These are phyloP conservation scores for Cryptotis parvus DNA, from an alignment of 2,113 vertebrate genomes.

Conservation along the genomic window DNA sequence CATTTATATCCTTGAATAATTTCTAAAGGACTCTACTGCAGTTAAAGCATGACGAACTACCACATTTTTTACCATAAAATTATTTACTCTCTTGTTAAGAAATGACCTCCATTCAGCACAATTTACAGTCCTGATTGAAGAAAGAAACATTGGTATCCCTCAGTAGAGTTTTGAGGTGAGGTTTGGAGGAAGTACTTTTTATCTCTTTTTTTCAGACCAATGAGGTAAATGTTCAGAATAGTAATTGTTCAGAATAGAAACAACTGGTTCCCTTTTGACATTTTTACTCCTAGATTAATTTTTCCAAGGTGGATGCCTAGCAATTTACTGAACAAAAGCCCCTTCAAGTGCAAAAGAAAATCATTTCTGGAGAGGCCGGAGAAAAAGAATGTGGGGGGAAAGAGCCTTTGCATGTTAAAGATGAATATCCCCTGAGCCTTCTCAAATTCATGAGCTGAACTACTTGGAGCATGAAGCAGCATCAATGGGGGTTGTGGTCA, in stretches of 20 bases:
- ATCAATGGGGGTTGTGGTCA: neutral
- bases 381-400: neutral
- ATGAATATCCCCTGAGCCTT: conserved; percentile 33
- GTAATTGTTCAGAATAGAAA: conserved; percentile 4
- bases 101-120: neutral
- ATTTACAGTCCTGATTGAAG: conserved; percentile 24
- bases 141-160: neutral
- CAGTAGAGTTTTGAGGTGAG: neutral
- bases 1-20: conserved; percentile 26
- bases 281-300: conserved; percentile 64
- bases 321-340: conserved; percentile 64
- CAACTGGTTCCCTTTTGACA: neutral
- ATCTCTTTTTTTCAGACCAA: neutral
- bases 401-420: conserved; percentile 35
- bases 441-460: conserved; percentile 45
- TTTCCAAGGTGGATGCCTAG: conserved; percentile 8
- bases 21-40: conserved; percentile 33
- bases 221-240: neutral
- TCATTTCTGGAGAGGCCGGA: conserved; percentile 45
- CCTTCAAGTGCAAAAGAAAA: conserved; percentile 69
- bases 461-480: conserved; percentile 11
- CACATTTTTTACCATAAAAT: neutral
- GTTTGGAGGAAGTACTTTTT: neutral
- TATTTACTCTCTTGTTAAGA: conserved; percentile 23
- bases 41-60: neutral